Conservation (phyloP, 2,113 vertebrate species). For the Platichthys stellatus region DNA sequence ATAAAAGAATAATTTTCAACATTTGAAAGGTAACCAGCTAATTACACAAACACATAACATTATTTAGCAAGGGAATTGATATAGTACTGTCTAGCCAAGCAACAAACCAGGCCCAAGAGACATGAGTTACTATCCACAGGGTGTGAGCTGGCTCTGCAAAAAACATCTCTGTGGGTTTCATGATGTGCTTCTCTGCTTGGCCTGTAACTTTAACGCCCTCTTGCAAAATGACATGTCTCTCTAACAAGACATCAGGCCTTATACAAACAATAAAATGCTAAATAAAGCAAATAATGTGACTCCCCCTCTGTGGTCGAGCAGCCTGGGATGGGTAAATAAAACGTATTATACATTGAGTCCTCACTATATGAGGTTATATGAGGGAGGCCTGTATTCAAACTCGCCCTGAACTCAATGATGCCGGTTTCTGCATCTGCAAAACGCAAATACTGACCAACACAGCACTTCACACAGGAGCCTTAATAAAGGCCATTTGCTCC, state of each 20-base stretch:
- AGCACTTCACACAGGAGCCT: background rate
- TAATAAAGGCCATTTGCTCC: background rate
- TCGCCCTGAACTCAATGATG: background rate
- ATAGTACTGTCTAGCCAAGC: slow-evolving; percentile 31
- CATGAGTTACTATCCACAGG: background rate
- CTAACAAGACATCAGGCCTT: no score
- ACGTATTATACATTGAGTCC: background rate
- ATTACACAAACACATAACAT: background rate
- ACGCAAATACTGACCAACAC: background rate
- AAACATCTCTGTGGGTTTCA: background rate
- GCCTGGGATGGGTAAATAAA: background rate
- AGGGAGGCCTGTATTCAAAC: background rate
- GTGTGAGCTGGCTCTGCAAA: slow-evolving; percentile 2
- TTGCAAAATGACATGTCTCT: no score
- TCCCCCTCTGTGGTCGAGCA: no score
- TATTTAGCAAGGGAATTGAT: slow-evolving; percentile 1
- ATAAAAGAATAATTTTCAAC: no score
- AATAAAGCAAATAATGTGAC: no score
- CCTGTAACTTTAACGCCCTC: background rate
- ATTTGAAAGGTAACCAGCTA: background rate
- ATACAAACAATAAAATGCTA: no score
- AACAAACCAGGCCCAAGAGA: slow-evolving; percentile 36
- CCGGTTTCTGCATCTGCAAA: background rate
- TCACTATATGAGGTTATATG: background rate
- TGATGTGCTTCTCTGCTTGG: background rate